Conservation (phyloP, 1,140 invertebrate genomes). For the Anastrepha obliqua region DNA sequence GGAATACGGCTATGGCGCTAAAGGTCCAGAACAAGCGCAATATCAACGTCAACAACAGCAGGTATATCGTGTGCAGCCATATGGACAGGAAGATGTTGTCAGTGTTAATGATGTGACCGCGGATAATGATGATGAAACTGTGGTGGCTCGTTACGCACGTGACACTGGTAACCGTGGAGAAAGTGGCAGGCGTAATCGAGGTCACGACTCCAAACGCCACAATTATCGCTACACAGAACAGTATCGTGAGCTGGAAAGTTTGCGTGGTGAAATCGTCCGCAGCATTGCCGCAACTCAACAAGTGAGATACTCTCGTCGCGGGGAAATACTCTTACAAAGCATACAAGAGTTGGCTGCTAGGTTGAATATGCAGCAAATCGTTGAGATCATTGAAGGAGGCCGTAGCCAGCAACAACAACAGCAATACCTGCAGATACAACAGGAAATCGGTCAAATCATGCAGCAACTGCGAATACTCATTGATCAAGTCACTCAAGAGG, state of each 20-base stretch:
- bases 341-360: slow-evolving; percentile 78
- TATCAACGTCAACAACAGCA: slow-evolving; percentile 7
- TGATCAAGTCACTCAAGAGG: slow-evolving; percentile 4
- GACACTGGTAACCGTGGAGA: not conserved
- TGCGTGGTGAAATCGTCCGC: slow-evolving; percentile 56
- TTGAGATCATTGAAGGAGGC: slow-evolving; percentile 77
- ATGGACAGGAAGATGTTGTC: not conserved
- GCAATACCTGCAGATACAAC: not conserved
- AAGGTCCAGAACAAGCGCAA: not conserved
- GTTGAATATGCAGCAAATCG: slow-evolving; percentile 73
- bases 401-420: not conserved
- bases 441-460: not conserved
- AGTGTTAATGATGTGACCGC: not conserved
- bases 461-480: not conserved
- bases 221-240: slow-evolving; percentile 3
- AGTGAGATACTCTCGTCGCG: slow-evolving; percentile 75
- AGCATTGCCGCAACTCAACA: slow-evolving; percentile 75
- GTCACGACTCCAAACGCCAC: not conserved
- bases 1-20: not conserved
- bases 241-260: not conserved
- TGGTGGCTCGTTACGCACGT: not conserved
- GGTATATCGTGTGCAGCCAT: not conserved
- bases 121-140: not conserved
- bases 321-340: slow-evolving; percentile 77
- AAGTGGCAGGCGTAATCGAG: not conserved